Evolutionary conservation across 2,113 vertebrate species (phyloP).

Genomic region (Semnornis frantzii): DNA sequence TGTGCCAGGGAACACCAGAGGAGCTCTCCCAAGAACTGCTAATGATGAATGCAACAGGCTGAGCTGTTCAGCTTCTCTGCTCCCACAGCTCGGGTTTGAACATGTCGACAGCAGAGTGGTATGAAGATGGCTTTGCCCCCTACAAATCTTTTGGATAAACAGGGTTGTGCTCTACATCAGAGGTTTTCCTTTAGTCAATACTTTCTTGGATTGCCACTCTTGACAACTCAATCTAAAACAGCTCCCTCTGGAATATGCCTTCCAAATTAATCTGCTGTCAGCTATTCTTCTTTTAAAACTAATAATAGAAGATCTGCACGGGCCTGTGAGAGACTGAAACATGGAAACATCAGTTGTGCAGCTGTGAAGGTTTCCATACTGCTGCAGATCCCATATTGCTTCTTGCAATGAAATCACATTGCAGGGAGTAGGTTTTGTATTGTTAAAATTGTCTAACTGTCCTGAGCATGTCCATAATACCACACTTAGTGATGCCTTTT

Average conservation of each 20-base stretch:
- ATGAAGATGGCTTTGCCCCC: background rate
- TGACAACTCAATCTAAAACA: background rate
- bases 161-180: background rate
- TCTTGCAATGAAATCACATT: background rate
- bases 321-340: conserved; percentile 9
- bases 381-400: background rate
- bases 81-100: background rate
- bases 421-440: background rate
- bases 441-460: background rate
- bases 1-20: accelerated
- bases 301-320: conserved; percentile 21
- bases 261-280: conserved; percentile 37
- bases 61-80: background rate
- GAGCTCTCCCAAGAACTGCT: background rate
- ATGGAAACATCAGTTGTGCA: background rate
- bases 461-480: background rate
- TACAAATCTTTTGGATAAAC: conserved; percentile 22
- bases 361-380: background rate
- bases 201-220: background rate
- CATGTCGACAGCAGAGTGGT: background rate
- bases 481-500: background rate
- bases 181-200: background rate
- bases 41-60: background rate
- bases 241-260: background rate
- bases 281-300: conserved; percentile 38